Evolutionary conservation across 2,113 vertebrate species (phyloP).

Genomic region (Sorex fumeus): DNA sequence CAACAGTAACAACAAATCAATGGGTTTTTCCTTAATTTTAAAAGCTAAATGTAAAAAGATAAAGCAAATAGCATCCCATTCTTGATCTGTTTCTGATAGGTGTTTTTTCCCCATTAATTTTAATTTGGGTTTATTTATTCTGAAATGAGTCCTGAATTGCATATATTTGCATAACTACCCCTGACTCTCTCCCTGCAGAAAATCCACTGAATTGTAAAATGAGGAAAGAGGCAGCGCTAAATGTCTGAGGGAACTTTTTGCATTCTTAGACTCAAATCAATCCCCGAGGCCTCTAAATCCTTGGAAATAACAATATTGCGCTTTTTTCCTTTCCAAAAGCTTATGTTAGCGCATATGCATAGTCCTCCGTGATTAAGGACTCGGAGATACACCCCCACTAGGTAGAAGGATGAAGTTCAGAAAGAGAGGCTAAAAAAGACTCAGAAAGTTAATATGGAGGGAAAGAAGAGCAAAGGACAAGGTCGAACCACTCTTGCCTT

Average conservation of each 20-base stretch:
- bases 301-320: background rate
- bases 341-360: background rate
- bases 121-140: conserved; percentile 89
- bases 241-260: conserved; percentile 70
- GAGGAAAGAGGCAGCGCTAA: conserved; percentile 58
- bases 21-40: conserved; percentile 33
- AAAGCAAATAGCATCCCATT: conserved; percentile 58
- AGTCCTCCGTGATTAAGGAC: background rate
- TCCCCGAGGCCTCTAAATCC: conserved; percentile 42
- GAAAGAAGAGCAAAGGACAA: conserved; percentile 53
- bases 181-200: conserved; percentile 76
- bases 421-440: background rate
- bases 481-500: conserved; percentile 56
- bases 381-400: background rate
- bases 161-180: conserved; percentile 87
- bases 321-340: background rate
- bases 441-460: conserved; percentile 44
- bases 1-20: background rate
- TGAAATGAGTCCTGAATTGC: conserved; percentile 84
- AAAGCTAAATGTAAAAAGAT: conserved; percentile 13
- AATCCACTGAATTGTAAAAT: conserved; percentile 76
- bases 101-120: conserved; percentile 87
- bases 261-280: background rate
- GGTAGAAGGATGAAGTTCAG: background rate
- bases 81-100: conserved; percentile 84